phyloP scores from a whole-genome alignment of 2,797 vertebrate species.

The Pitangus sulphuratus region DNA sequence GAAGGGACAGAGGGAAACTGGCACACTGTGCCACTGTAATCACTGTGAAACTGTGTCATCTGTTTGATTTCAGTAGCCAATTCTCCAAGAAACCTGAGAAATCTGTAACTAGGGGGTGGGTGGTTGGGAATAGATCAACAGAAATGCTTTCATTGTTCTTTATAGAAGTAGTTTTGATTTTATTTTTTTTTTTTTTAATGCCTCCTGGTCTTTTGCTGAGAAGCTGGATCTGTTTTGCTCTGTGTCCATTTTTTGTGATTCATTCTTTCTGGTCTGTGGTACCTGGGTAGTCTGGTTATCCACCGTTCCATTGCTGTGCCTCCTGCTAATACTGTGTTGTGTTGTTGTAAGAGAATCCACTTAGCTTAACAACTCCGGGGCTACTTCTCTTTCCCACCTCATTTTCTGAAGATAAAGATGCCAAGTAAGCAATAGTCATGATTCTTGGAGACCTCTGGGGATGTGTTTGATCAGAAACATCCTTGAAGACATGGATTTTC shows the following conservation, averaged over 20 bases:
- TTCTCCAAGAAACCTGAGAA: neutral
- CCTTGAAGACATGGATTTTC: neutral
- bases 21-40: neutral
- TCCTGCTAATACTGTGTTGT: neutral
- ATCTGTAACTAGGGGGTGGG: neutral
- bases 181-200: slow-evolving; percentile 62
- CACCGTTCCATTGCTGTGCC: neutral
- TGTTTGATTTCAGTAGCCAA: neutral
- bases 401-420: neutral
- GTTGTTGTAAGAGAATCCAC: neutral
- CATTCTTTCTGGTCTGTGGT: slow-evolving; percentile 25
- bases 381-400: neutral
- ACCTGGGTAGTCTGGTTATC: neutral
- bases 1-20: neutral
- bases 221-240: slow-evolving; percentile 15
- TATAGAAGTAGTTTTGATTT: neutral
- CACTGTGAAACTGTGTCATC: neutral
- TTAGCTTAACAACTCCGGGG: neutral
- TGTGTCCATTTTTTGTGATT: slow-evolving; percentile 26
- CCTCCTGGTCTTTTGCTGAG: neutral
- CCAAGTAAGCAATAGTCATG: neutral
- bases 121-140: neutral
- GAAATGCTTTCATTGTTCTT: neutral
- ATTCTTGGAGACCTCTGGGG: neutral
- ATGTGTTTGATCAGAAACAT: neutral